phyloP scores from a whole-genome alignment of 2,113 vertebrate genomes.

The Cyprinus carpio region DNA sequence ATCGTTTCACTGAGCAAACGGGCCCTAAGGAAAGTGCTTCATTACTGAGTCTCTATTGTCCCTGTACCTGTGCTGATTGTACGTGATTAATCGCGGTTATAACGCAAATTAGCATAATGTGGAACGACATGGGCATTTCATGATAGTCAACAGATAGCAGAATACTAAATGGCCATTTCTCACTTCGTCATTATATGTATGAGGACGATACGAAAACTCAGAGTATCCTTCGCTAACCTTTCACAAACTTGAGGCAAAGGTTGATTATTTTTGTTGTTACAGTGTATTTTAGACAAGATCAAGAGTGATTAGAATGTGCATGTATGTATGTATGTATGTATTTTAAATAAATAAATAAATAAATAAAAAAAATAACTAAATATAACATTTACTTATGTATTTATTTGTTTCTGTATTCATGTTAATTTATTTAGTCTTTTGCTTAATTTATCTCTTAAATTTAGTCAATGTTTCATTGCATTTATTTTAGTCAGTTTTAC shows the following conservation, averaged over 20 bases:
- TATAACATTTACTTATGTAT: too few relatives aligned
- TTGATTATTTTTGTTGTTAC: not conserved
- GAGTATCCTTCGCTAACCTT: not conserved
- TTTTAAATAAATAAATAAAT: too few relatives aligned
- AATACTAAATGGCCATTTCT: not conserved
- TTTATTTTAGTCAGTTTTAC: too few relatives aligned
- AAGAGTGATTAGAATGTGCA: not conserved
- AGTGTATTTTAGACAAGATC: not conserved
- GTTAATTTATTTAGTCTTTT: too few relatives aligned
- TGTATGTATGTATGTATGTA: too few relatives aligned
- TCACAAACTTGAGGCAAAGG: not conserved
- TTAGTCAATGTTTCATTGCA: too few relatives aligned
- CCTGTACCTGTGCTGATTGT: constrained; percentile 42
- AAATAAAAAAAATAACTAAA: too few relatives aligned
- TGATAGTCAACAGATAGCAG: constrained; percentile 18
- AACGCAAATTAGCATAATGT: constrained; percentile 41
- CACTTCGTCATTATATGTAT: not conserved
- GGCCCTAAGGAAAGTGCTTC: constrained; percentile 42
- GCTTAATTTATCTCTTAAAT: too few relatives aligned
- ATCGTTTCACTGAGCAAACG: constrained; percentile 50
- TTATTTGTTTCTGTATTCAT: too few relatives aligned
- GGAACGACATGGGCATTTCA: constrained; percentile 3
- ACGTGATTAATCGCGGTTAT: constrained; percentile 38
- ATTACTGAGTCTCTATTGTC: constrained; percentile 45
- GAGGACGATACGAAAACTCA: not conserved